Evolutionary conservation across 1,140 invertebrate species (phyloP), one percentile per base, ranked within the genome.

Genomic region (Hyles euphorbiae): DNA sequence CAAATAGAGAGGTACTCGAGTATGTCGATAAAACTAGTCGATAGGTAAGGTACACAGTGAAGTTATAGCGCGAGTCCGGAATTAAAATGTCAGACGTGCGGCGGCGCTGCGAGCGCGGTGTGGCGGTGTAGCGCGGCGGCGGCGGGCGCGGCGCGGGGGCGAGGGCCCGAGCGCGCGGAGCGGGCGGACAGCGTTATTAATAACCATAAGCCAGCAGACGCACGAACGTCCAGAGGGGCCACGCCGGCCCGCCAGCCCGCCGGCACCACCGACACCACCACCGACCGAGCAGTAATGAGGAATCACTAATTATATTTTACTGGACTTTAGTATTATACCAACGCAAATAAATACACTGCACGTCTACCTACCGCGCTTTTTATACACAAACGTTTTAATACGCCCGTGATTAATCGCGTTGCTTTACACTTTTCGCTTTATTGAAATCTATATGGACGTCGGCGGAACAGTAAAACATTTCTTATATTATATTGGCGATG

Each of bases 251-350:
- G n/a, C 36, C 8, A 34, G 34, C 52, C 11, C 52, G 52, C 52
- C 48, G 36, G 36, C 8, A 5, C 36, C 36, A 8, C 36, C 36
- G 36, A 32, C 33, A 32, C 48, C 33, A 32, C 48, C 48, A 50
- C 48, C 55, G 46, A n/a, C 62, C 78, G 78, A 76, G 77, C 83
- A 60, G 77, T 88, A 88, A 88, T 88, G 85, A 88, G 81, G 81
- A 88, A 85, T 88, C 85, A 83, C 83, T 88, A 88, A 88, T 86
- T 88, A 88, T 84, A 85, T 88, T 88, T 88, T 86, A 88, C 83
- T 85, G 83, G 81, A 85, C 85, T 85, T 68, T 73, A 81, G 68
- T 74, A 81, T 77, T 72, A 75, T 76, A 85, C 67, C 74, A 76
- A 77, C 76, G 71, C 75, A 78, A 75, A 77, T 79, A 40, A 40